Percentiles rank a stretch among this genome's conserved stretches.
Conservation (phyloP, 2,888 invertebrate genomes). For the Mythimna pallens region DNA sequence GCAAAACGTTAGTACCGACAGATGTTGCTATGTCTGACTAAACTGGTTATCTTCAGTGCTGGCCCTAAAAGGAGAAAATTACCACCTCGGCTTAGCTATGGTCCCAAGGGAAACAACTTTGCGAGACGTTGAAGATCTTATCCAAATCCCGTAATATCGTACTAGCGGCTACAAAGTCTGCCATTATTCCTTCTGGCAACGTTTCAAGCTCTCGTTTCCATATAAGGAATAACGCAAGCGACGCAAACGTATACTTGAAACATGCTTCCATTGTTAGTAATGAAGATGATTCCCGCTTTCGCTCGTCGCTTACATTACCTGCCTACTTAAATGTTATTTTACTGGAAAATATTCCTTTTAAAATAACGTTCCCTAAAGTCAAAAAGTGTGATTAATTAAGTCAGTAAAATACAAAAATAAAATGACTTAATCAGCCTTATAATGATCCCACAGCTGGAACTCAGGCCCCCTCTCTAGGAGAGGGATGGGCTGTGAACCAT, state of each 20-base stretch:
- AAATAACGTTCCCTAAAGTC: neutral
- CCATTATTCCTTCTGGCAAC: conserved; percentile 25
- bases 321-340: neutral
- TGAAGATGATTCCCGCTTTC: conserved; percentile 12
- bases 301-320: neutral
- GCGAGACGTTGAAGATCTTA: conserved; percentile 31
- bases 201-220: conserved; percentile 29
- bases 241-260: conserved; percentile 3
- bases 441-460: too few relatives aligned
- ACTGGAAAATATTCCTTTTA: neutral
- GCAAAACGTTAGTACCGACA: conserved; percentile 14
- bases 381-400: too few relatives aligned
- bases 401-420: too few relatives aligned
- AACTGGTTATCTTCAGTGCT: conserved; percentile 5
- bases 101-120: conserved; percentile 11
- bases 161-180: conserved; percentile 7
- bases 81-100: neutral
- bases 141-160: conserved; percentile 32
- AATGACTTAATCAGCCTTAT: too few relatives aligned
- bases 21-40: conserved; percentile 4
- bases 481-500: too few relatives aligned
- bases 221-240: conserved; percentile 30
- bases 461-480: too few relatives aligned
- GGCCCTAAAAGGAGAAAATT: conserved; percentile 40
- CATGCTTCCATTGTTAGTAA: conserved; percentile 28